Evolutionary conservation across 1,140 invertebrate species (phyloP).

Genomic region (Brachionus plicatilis): DNA sequence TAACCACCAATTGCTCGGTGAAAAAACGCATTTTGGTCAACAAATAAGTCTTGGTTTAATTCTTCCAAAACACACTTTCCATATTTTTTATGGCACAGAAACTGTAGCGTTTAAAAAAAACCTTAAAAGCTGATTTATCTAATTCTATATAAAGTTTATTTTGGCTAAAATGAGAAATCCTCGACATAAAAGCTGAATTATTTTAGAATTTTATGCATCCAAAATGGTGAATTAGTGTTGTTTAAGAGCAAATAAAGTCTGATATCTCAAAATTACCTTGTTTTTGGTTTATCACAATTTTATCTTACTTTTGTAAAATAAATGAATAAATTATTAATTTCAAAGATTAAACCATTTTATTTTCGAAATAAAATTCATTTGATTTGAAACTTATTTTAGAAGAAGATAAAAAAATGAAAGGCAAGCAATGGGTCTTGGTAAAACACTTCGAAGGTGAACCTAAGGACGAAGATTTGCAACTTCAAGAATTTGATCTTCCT

Average conservation of each 20-base stretch:
- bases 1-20: no score
- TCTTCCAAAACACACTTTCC: no score
- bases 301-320: neutral
- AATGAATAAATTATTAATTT: neutral
- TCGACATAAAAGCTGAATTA: neutral
- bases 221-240: neutral
- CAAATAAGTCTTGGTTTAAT: no score
- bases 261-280: neutral
- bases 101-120: no score
- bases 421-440: constrained; percentile 61
- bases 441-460: constrained; percentile 64
- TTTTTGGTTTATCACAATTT: neutral
- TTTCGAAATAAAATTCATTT: neutral
- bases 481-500: constrained; percentile 63
- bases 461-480: constrained; percentile 62
- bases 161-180: no score
- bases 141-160: no score
- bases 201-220: neutral
- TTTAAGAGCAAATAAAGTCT: neutral
- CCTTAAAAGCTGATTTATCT: no score
- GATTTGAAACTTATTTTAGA: neutral
- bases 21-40: no score
- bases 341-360: neutral
- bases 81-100: no score
- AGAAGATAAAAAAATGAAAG: constrained; percentile 50